Evolutionary conservation across 1,140 invertebrate species (phyloP).

Genomic region (Formica exsecta): DNA sequence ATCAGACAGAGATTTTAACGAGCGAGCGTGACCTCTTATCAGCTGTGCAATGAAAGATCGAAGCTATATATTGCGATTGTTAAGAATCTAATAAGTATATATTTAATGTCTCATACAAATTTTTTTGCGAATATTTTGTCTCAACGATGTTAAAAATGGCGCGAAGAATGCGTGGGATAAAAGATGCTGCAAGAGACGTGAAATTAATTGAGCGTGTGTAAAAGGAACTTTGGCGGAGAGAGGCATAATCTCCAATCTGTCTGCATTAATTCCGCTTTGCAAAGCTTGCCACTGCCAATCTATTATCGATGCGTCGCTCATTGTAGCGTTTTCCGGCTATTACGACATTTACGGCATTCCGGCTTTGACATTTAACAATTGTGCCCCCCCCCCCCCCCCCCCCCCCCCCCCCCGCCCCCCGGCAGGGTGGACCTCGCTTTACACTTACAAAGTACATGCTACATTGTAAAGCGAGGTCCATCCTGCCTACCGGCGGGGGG

Average conservation of each 20-base stretch:
- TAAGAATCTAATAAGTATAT: too few relatives aligned
- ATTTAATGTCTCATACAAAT: too few relatives aligned
- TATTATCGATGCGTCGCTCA: neutral
- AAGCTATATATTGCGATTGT: neutral
- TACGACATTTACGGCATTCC: neutral
- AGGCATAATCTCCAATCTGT: neutral
- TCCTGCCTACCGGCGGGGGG: too few relatives aligned
- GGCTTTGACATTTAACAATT: slow-evolving; percentile 63
- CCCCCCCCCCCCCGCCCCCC: too few relatives aligned
- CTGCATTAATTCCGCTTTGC: neutral
- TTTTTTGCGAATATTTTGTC: too few relatives aligned
- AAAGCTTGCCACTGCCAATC: slow-evolving; percentile 3
- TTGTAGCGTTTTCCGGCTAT: slow-evolving; percentile 41
- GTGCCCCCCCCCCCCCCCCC: too few relatives aligned
- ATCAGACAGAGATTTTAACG: too few relatives aligned
- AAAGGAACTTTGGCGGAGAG: neutral
- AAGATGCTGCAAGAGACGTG: neutral
- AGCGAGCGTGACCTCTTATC: too few relatives aligned
- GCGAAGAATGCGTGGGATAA: neutral
- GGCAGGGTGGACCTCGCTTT: too few relatives aligned
- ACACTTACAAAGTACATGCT: too few relatives aligned
- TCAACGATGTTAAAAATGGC: neutral
- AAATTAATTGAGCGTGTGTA: neutral
- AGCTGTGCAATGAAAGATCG: too few relatives aligned
- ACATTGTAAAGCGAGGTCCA: too few relatives aligned